Evolutionary conservation across 1,140 invertebrate genomes (phyloP).

Genomic region (Leptinotarsa defecta): DNA sequence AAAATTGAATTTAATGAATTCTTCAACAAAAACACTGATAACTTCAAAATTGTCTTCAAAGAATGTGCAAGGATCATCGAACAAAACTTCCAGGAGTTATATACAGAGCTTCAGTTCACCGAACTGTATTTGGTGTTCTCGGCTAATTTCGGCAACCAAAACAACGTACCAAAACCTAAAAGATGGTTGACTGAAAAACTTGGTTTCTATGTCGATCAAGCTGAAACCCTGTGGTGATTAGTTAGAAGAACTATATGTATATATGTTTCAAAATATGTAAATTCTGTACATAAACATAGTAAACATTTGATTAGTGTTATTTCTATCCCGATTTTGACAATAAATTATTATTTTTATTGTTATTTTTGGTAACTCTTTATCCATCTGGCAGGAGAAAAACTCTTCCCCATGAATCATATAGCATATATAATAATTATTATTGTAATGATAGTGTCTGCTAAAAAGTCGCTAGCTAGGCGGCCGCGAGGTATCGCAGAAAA

Average conservation of each 20-base stretch:
- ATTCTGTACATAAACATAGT: too few relatives aligned
- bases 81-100: constrained; percentile 44
- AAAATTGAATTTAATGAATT: constrained; percentile 39
- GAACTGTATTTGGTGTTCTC: constrained; percentile 43
- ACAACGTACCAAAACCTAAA: neutral
- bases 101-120: constrained; percentile 40
- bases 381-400: too few relatives aligned
- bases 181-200: neutral
- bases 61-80: constrained; percentile 46
- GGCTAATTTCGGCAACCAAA: neutral
- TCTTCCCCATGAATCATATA: neutral
- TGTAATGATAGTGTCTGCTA: too few relatives aligned
- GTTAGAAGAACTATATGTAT: neutral
- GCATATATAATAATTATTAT: too few relatives aligned
- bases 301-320: neutral
- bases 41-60: constrained; percentile 44
- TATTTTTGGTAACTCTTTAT: neutral
- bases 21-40: constrained; percentile 36
- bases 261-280: neutral
- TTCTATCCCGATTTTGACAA: neutral
- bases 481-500: too few relatives aligned
- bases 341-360: neutral
- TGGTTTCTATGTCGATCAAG: constrained; percentile 7
- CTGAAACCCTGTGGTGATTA: constrained; percentile 15
- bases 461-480: too few relatives aligned